A percentile compares a stretch with the other conserved stretches of the same genome.
These are phyloP conservation scores for Orthonevra nobilis DNA, from an alignment of 2,888 invertebrate species.

Conservation along the genomic window DNA sequence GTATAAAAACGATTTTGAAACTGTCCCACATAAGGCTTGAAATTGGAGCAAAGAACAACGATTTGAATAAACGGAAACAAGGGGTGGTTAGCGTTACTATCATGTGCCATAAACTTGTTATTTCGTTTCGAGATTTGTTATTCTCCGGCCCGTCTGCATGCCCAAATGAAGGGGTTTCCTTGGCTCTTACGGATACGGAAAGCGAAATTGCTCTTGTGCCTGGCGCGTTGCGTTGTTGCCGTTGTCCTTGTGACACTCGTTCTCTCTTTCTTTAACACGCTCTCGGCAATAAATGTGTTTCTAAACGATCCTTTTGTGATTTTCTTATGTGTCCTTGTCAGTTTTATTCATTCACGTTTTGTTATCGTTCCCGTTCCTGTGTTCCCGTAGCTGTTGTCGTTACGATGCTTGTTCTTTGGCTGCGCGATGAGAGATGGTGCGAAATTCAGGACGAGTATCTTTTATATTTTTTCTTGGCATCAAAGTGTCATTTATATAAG, in stretches of 20 bases:
- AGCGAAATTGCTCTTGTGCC: not conserved
- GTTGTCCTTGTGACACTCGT: not conserved
- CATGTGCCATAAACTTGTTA: conserved; percentile 63
- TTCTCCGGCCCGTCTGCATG: conserved; percentile 13
- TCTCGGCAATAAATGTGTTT: conserved; percentile 49
- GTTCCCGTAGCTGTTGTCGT: not conserved
- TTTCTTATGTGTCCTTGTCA: conserved; percentile 54
- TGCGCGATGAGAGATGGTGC: conserved; percentile 29
- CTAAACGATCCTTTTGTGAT: conserved; percentile 64
- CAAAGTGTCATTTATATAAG: conserved; percentile 68
- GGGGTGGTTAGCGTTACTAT: conserved; percentile 49
- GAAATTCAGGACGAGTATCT: conserved; percentile 52
- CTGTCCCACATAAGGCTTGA: not conserved
- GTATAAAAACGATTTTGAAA: not conserved
- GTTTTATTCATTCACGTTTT: conserved; percentile 61
- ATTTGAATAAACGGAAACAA: conserved; percentile 61
- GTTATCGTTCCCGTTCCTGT: conserved; percentile 28
- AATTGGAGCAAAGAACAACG: conserved; percentile 5
- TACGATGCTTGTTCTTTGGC: no score
- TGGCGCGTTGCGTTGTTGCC: no score
- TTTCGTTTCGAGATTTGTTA: conserved; percentile 58
- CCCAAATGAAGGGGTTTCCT: conserved; percentile 1
- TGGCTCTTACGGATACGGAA: no score
- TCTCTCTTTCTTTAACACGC: conserved; percentile 7
- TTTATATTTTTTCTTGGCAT: conserved; percentile 50